A percentile compares a stretch with the other conserved stretches of the same genome.
phyloP scores from a whole-genome alignment of 2,113 vertebrate genomes.

The Pantherophis guttatus region DNA sequence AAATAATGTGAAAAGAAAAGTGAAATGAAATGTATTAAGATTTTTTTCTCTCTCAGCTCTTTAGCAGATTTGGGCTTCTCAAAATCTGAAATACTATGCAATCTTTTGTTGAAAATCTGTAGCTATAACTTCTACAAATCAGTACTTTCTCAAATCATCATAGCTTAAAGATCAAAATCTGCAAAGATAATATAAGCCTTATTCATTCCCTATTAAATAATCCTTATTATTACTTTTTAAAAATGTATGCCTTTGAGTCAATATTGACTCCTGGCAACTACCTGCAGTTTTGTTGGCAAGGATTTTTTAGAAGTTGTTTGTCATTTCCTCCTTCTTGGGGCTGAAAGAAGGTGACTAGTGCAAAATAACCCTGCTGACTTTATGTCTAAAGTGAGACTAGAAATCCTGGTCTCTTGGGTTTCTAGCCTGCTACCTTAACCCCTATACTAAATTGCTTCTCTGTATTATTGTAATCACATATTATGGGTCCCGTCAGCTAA shows the following conservation, averaged over 20 bases:
- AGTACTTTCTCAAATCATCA: not conserved
- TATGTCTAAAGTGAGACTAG: too few species aligned
- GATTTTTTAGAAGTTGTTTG: too few species aligned
- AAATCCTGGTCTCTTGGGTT: too few species aligned
- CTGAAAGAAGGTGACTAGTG: too few species aligned
- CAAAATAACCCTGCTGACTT: too few species aligned
- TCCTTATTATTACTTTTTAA: not conserved
- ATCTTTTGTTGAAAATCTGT: not conserved
- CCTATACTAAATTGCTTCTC: too few species aligned
- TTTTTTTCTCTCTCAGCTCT: slow-evolving; percentile 1
- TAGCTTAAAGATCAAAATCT: not conserved
- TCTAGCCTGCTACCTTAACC: too few species aligned
- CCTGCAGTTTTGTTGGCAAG: too few species aligned
- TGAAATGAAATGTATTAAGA: not conserved
- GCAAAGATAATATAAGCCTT: not conserved
- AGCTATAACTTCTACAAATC: not conserved
- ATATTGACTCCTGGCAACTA: too few species aligned
- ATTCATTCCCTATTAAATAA: not conserved
- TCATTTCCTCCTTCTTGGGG: too few species aligned
- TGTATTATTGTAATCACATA: not conserved
- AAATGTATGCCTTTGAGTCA: too few species aligned
- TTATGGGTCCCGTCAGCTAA: too few species aligned
- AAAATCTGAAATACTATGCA: not conserved
- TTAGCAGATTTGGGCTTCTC: not conserved
- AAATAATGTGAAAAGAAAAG: not conserved